Base-by-base conservation (phyloP, 2,113 vertebrate species). In the Eulemur rufifrons region DNA sequence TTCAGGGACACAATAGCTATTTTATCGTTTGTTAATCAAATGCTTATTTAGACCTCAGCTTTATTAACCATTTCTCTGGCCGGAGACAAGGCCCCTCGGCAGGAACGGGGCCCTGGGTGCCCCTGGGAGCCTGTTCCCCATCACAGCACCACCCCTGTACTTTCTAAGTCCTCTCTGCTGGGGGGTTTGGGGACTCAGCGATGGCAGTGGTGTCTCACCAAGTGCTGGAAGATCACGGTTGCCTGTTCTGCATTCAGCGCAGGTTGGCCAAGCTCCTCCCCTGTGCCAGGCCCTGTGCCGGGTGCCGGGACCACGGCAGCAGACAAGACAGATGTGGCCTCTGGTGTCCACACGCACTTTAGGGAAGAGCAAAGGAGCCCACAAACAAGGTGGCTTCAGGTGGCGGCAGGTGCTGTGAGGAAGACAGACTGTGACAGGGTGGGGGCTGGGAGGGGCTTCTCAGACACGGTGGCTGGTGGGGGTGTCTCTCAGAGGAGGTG, bases 1-100 rank as follows among this genome's bases (percentile, higher is more conserved):
- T 98, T 98, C 97, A 93, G 98, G 99, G 99, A 99, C 98, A 99
- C 98, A 99, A 99, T 99, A 98, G 97, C 98, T 98, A 98, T 98
- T 99, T 99, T 99, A 99, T 99, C 98, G 98, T 99, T 99, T 98
- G 98, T 98, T 99, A 99, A 99, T 99, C 99, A 99, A 98, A 99
- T 98, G 98, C 98, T 99, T 99, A 99, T 99, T 99, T 99, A 99
- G 98, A 97, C 97, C 98, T 98, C 96, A 92, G 95, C 68, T 98
- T 98, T 98, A 98, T 98, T 98, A 98, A 99, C 98, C 98, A 98
- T 97, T 98, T 98, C 97, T 3, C 0, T 94, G 95, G 97, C 42
- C 94, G 84, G 68, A 64, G 73, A 96, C 0, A 1, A 89, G 86
- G 89, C 2, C 4, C 91, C 83, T 82, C 3, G 18, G 68, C 2